Base-by-base conservation (phyloP, 1,140 invertebrate species). In the Oncopodura yosiiana region DNA sequence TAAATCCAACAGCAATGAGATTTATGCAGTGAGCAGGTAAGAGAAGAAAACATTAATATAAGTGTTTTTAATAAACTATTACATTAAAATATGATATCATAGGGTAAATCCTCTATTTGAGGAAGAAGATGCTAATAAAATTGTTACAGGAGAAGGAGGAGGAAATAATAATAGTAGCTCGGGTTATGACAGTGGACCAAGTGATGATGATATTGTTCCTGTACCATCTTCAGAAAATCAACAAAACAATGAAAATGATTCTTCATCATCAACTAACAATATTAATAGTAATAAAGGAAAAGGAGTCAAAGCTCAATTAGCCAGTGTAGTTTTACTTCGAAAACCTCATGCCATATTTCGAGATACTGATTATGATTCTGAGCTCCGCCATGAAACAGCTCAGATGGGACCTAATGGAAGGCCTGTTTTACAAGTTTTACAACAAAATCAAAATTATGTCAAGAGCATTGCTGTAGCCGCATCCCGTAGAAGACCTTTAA, bases 81-180 rank as follows among this genome's bases (percentile, higher is more conserved):
- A 39, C 19, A n/a, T n/a, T 19, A 4, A 18, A 44, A 6, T 16
- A 3, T 27, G 18, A 32, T 21, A 16, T 41, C 8, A 9, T 29
- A 64, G 62, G 34, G 62, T 64, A 11, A 64, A 64, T 49, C 62
- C 62, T 12, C 37, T 64, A 14, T 64, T 64, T 30, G 62, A 64
- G 46, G 62, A 61, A 55, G 59, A 61, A n/a, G n/a, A n/a, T n/a
- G 56, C 36, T 12, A 34, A 42, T 24, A 48, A 55, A 21, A 30
- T 18, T 12, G 41, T 45, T 3, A 23, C 34, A 12, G 26, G 23
- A 41, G 50, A 46, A 38, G 49, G 32, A 39, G 54, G 48, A 9
- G 51, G 57, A 16, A 61, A 54, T 27, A 39, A 53, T 48, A 61
- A 58, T 9, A 58, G 62, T 1, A 56, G 52, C 37, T 61, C 58